Percentiles rank a stretch among this genome's conserved stretches.
phyloP scores from a whole-genome alignment of 2,888 invertebrate species.

The Drymonia ruficornis region DNA sequence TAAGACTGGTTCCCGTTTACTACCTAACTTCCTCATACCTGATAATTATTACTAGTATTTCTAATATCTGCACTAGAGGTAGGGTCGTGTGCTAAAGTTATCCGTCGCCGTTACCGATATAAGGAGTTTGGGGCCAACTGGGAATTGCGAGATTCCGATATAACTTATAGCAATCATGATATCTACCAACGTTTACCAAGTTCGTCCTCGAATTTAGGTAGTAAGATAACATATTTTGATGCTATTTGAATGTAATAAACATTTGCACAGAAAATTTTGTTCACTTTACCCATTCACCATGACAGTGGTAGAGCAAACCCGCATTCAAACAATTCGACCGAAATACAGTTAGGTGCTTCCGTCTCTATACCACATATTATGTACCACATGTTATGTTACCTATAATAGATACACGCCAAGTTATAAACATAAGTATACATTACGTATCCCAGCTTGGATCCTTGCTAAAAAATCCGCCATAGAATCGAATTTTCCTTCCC shows the following conservation, averaged over 20 bases:
- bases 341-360: background rate
- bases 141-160: background rate
- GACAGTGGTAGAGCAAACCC: background rate
- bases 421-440: no score
- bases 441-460: background rate
- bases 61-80: background rate
- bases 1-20: no score
- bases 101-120: background rate
- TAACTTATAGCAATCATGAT: slow-evolving; percentile 1
- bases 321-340: background rate
- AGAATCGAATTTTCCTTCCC: slow-evolving; percentile 2
- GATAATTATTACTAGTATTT: background rate
- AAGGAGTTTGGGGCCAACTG: background rate
- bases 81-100: background rate
- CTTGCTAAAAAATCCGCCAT: background rate
- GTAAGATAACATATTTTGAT: background rate
- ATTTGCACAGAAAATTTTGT: no score
- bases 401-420: no score
- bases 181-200: background rate
- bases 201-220: background rate
- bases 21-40: background rate
- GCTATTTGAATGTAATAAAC: no score
- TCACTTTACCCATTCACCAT: no score
- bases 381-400: no score
- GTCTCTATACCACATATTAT: background rate